Base-by-base conservation (phyloP, 2,888 invertebrate genomes). In the Anodontia alba region DNA sequence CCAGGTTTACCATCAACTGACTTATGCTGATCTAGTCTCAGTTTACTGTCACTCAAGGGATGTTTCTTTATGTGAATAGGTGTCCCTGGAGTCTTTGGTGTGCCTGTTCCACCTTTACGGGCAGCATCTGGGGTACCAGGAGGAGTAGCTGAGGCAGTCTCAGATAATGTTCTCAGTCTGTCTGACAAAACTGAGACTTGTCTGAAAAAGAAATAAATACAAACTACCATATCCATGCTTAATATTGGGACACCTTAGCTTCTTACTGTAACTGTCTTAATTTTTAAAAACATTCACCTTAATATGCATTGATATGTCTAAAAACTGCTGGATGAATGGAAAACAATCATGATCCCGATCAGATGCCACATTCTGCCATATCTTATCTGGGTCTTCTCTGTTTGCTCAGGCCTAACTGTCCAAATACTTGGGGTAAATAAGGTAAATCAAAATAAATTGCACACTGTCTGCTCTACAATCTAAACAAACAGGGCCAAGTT, bases 161-260 rank as follows among this genome's bases (percentile, higher is more conserved):
- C 89, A 5, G 89, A 89, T 17, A 84, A 73, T 10, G 86, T 78
- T 1, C 87, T 74, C 12, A 86, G 62, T 42, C 88, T 81, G 42
- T 88, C 83, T 42, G 88, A 90, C 20, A 89, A 62, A 69, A 80
- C 77, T 12, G 88, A 88, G 17, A 91, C 86, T 81, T 90, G 90
- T 43, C 91, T 91, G 78, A 0, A 86, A 76, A 33, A 54, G 20
- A 20, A 42, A 15, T 12, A 46, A 38, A 38, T 38, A 38, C 12
- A 38, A 54, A 42, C 66, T n/a, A 68, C 29, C 43, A 26, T 46
- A 62, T 38, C n/a, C n/a, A n/a, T n/a, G n/a, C n/a, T n/a, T n/a
- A n/a, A n/a, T n/a, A n/a, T n/a, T n/a, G n/a, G n/a, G n/a, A n/a
- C n/a, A n/a, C n/a, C n/a, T n/a, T n/a, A n/a, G n/a, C n/a, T n/a